Evolutionary conservation across 53 echinoderm and acorn worm species (phyloP).

Genomic region (Stichopus horrens): DNA sequence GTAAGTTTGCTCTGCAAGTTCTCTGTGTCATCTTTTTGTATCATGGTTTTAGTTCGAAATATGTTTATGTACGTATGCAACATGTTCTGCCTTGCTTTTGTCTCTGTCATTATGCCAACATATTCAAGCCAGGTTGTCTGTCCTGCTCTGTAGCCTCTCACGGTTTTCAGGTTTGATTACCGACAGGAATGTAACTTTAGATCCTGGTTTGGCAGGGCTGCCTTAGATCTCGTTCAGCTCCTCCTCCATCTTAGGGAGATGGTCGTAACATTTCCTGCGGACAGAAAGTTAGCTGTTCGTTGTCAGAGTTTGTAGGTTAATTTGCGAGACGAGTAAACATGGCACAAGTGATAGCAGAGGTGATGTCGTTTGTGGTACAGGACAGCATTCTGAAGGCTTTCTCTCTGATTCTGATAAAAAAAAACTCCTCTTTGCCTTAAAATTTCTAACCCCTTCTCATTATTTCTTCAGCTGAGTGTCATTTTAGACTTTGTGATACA

Average conservation of each 20-base stretch:
- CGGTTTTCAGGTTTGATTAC: conserved; percentile 13
- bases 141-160: conserved; percentile 2
- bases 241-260: neutral
- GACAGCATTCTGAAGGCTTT: no score
- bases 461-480: no score
- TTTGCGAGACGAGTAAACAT: conserved; percentile 3
- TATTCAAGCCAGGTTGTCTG: conserved; percentile 22
- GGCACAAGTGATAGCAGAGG: no score
- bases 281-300: neutral
- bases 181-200: conserved; percentile 4
- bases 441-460: no score
- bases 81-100: neutral
- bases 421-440: no score
- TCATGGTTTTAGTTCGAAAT: no score
- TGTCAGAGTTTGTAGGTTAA: neutral
- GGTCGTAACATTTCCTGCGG: conserved; percentile 6
- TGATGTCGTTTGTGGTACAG: no score
- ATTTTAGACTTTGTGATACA: no score
- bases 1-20: no score
- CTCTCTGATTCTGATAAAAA: no score
- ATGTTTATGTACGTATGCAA: no score
- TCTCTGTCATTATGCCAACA: conserved; percentile 11
- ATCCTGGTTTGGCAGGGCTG: conserved; percentile 8
- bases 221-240: neutral
- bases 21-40: no score